Conservation (phyloP, 2,113 vertebrate species). For the Campylomormyrus tamandua region DNA sequence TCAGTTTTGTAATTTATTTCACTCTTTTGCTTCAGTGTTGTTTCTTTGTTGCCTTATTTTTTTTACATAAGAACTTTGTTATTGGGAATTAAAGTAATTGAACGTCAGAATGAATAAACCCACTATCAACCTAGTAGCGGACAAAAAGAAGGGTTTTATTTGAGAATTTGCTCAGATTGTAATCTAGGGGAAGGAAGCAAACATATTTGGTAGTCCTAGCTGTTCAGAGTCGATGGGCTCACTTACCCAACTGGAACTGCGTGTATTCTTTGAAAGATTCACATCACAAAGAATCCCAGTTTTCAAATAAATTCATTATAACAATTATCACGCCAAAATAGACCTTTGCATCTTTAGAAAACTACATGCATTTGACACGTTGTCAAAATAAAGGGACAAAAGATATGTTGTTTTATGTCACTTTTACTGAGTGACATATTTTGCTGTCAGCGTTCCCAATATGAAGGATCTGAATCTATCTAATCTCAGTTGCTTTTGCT, state of each 20-base stretch:
- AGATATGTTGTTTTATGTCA: background rate
- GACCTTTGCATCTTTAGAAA: background rate
- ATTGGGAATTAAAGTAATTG: no score
- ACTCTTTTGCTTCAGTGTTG: background rate
- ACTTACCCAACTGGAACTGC: background rate
- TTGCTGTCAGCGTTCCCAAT: background rate
- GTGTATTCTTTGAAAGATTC: background rate
- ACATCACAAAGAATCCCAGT: background rate
- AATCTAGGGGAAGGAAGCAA: background rate
- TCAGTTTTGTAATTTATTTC: background rate
- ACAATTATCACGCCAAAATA: background rate
- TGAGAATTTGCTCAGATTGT: conserved; percentile 16
- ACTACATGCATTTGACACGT: background rate
- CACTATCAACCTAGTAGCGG: conserved; percentile 18
- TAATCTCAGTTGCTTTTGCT: background rate
- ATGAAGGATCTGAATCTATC: background rate
- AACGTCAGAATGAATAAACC: conserved; percentile 16
- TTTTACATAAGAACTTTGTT: no score
- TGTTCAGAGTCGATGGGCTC: background rate
- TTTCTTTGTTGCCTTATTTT: background rate
- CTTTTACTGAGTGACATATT: background rate
- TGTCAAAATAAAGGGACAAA: conserved; percentile 3
- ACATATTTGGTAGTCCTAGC: conserved; percentile 18
- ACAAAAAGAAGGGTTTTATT: conserved; percentile 22
- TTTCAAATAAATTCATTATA: background rate